Base-by-base conservation (phyloP, 2,113 vertebrate species). In the Dasyprocta punctata region DNA sequence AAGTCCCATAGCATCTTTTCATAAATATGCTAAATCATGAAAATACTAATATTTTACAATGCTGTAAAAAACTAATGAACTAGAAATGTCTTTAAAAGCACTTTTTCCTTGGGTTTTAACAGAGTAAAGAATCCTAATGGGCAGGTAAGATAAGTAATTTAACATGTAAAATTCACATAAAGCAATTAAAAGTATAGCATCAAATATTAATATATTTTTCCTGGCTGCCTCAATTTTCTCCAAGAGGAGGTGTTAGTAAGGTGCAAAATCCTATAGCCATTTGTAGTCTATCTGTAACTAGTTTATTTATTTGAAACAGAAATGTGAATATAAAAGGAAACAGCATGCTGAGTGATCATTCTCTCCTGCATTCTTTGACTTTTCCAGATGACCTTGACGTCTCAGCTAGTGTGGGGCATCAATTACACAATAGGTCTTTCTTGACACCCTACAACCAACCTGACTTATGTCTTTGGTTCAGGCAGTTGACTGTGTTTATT, bases 1-100 rank as follows among this genome's bases (percentile, higher is more conserved):
- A 80, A 3, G 10, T 71, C 2, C 1, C 17, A 58, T 4, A 86
- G 8, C 36, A 61, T 73, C 63, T 41, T 92, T 96, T 96, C 67
- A 6, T 60, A 89, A 95, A 93, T 83, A 63, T 49, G 30, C 38
- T 81, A 82, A 65, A 82, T 88, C n/a, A 86, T 73, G 71, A 92
- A 92, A 97, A 82, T 22, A 52, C 19, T 60, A 61, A 60, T 61
- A 90, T 88, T 88, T 92, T 49, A n/a, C 13, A 89, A 58, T 26
- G 0, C 20, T 60, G 1, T 92, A 84, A 86, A 61, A 81, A 88
- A 24, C 20, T 92, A 92, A 95, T 54, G 52, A 90, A 36, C 24
- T 24, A 81, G n/a, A 44, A 77, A 58, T 85, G 56, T 88, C n/a
- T 75, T 69, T 93, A 58, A 84, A 92, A 56, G 26, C 14, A 90